These are phyloP conservation scores for Calypte anna DNA, from an alignment of 2,113 vertebrate genomes.

Conservation along the genomic window DNA sequence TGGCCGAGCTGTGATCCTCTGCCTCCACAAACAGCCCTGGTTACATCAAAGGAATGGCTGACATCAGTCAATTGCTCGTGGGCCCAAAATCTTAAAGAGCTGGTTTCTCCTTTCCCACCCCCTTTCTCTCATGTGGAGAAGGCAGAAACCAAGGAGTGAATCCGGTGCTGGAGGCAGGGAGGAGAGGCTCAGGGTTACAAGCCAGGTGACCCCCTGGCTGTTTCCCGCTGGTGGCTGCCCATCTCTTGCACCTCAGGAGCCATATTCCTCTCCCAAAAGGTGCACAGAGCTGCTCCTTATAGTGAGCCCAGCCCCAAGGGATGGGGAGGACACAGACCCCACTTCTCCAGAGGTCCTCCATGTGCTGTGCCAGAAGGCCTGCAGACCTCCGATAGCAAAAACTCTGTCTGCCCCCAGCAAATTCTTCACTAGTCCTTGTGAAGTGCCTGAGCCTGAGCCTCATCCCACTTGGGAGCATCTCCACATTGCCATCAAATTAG, in stretches of 20 bases:
- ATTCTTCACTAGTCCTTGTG: neutral
- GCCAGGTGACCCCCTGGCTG: neutral
- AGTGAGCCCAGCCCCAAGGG: rapidly evolving
- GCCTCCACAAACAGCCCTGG: neutral
- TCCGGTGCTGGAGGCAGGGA: neutral
- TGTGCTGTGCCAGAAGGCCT: neutral
- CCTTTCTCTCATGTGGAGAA: neutral
- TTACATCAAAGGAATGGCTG: constrained; percentile 52
- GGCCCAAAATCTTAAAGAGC: neutral
- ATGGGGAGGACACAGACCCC: rapidly evolving
- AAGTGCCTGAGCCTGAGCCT: neutral
- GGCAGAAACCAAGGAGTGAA: neutral
- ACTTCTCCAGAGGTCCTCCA: rapidly evolving
- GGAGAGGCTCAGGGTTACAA: rapidly evolving
- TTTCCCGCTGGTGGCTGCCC: rapidly evolving
- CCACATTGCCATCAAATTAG: neutral
- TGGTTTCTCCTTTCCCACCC: neutral
- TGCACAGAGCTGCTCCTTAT: neutral
- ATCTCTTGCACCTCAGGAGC: rapidly evolving
- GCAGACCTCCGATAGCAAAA: neutral
- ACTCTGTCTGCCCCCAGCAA: rapidly evolving
- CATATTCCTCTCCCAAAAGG: rapidly evolving
- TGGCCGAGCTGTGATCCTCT: neutral
- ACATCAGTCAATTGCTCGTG: neutral
- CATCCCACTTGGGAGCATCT: neutral